phyloP scores from a whole-genome alignment of 2,888 invertebrate species.

The Laspeyria flexula region DNA sequence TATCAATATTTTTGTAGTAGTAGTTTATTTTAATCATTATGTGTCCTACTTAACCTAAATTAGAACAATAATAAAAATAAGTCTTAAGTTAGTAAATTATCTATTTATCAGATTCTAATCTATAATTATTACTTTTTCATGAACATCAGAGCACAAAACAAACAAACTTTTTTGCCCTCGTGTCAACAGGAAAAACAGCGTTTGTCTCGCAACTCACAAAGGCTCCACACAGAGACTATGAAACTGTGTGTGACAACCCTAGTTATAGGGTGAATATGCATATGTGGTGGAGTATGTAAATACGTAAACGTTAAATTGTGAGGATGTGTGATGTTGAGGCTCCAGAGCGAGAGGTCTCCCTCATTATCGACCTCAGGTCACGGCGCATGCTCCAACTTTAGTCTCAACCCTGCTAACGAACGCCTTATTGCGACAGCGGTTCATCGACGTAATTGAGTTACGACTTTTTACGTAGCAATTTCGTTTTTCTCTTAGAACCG shows the following conservation, averaged over 20 bases:
- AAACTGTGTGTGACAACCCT: conserved; percentile 31
- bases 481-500: conserved; percentile 83
- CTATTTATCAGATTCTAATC: no score
- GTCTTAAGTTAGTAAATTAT: no score
- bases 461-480: conserved; percentile 86
- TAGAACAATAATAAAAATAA: no score
- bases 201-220: background rate
- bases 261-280: conserved; percentile 79
- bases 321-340: conserved; percentile 83
- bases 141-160: no score
- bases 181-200: background rate
- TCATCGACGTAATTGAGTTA: conserved; percentile 85
- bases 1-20: no score
- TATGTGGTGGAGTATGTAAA: conserved; percentile 84
- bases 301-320: conserved; percentile 82
- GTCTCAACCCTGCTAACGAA: conserved; percentile 78
- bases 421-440: conserved; percentile 84
- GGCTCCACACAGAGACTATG: background rate
- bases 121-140: no score
- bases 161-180: no score
- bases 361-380: conserved; percentile 87
- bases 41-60: no score
- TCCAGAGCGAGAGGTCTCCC: conserved; percentile 80
- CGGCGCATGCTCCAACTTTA: conserved; percentile 83
- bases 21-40: no score